These are phyloP conservation scores for Tetramorium bicarinatum DNA, from an alignment of 2,888 invertebrate species.

Conservation along the genomic window DNA sequence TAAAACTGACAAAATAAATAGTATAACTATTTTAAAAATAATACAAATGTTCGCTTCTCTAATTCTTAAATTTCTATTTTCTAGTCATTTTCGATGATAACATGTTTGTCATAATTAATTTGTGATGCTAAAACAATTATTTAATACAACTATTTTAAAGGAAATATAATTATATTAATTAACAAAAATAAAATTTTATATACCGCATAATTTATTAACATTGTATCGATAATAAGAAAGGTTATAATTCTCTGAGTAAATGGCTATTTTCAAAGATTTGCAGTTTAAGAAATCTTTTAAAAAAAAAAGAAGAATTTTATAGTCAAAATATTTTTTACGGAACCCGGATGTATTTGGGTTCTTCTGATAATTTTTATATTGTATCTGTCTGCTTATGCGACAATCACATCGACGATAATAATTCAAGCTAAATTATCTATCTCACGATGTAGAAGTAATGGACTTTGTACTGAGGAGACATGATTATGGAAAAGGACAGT, in stretches of 20 bases:
- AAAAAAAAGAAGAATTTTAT: neutral
- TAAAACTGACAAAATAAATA: neutral
- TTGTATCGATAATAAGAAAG: neutral
- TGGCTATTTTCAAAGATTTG: neutral
- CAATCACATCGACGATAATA: conserved; percentile 41
- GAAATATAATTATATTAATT: neutral
- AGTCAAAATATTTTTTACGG: neutral
- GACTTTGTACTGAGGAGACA: conserved; percentile 64
- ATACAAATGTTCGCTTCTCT: neutral
- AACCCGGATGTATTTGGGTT: neutral
- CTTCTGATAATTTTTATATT: conserved; percentile 17
- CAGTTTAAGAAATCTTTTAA: neutral
- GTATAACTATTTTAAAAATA: neutral
- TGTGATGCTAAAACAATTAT: neutral
- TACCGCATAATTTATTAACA: neutral
- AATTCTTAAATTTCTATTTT: neutral
- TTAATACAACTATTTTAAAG: neutral
- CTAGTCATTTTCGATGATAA: neutral
- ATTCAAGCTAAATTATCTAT: conserved; percentile 25
- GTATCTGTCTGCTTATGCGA: conserved; percentile 34
- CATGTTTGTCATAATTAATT: neutral
- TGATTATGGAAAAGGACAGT: conserved; percentile 6
- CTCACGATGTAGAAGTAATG: conserved; percentile 32
- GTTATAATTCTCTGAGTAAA: neutral
- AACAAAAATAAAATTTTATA: neutral